Percentiles rank a stretch among this genome's conserved stretches.
These are phyloP conservation scores for Delia radicum DNA, from an alignment of 1,140 invertebrate genomes.

Conservation along the genomic window DNA sequence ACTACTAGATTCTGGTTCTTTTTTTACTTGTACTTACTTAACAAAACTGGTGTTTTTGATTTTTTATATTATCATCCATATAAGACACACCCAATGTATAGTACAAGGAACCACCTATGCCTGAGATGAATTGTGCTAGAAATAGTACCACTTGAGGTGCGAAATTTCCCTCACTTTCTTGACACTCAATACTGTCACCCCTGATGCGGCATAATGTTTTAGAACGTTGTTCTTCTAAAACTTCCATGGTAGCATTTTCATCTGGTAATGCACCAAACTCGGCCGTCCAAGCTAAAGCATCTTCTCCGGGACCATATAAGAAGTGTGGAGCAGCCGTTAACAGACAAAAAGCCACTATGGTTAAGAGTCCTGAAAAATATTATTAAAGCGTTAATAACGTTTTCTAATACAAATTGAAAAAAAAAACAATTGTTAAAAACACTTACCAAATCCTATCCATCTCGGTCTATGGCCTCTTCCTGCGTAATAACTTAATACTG, in stretches of 20 bases:
- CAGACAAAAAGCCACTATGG: constrained; percentile 69
- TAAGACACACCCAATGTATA: constrained; percentile 71
- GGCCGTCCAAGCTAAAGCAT: constrained; percentile 65
- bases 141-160: constrained; percentile 65
- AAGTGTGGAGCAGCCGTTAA: constrained; percentile 72
- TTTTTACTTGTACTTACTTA: constrained; percentile 64
- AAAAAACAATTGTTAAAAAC: constrained; percentile 37
- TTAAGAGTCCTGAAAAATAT: constrained; percentile 61
- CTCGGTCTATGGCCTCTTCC: constrained; percentile 67
- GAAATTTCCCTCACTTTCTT: constrained; percentile 61
- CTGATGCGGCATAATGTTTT: constrained; percentile 53
- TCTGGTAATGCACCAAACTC: constrained; percentile 60
- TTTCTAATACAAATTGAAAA: constrained; percentile 11
- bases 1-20: no score
- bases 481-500: constrained; percentile 67
- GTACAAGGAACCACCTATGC: constrained; percentile 66
- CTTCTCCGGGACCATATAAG: constrained; percentile 70
- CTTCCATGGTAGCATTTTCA: constrained; percentile 51
- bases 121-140: constrained; percentile 66
- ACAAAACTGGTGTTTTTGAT: constrained; percentile 67
- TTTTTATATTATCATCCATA: constrained; percentile 73
- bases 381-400: constrained; percentile 54
- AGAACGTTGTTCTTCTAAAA: constrained; percentile 47
- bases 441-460: constrained; percentile 67
- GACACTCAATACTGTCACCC: constrained; percentile 57